Base-by-base conservation (phyloP, 2,888 invertebrate genomes). In the Sinodicranocentrus sp. region DNA sequence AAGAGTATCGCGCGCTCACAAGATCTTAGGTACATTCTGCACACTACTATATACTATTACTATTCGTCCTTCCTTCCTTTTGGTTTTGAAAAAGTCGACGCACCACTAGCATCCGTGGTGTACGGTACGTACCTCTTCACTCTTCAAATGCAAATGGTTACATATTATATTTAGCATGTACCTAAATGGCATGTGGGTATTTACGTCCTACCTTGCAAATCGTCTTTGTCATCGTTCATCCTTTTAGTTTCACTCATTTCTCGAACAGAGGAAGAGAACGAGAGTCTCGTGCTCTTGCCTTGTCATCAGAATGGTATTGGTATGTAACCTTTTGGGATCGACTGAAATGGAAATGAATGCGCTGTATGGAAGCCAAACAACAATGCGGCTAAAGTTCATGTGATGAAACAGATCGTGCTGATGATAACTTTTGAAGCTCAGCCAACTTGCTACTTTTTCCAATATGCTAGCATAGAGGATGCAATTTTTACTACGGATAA, bases 291-390 rank as follows among this genome's bases (percentile, higher is more conserved):
- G 52, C 52, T 52, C 19, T 33, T 21, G 25, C 6, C 57, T 25
- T 25, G 57, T 78, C 77, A 78, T 78, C 68, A 59, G 77, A 59
- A 68, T n/a, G 68, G 77, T 68, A 78, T 61, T 48, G 44, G 61
- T 63, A 63, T 73, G 61, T 48, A 63, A 61, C 65, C 63, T 52
- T 54, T 73, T 65, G 63, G 43, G 59, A 77, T 78, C 19, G 77
- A 78, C 77, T 33, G 77, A 78, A 78, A 78, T 78, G 77, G 77
- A 78, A 78, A 78, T 78, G 77, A 78, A 78, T 78, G 77, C 77
- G 13, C 44, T 23, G 6, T n/a, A 28, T 78, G 77, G 70, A 68
- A 68, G 21, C 57, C 52, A 65, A 17, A 43, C 13, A 19, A 25
- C 21, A 54, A 68, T 21, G 33, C 28, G 68, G 17, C 39, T 68